Conservation (phyloP, 2,113 vertebrate species). For the Dunckerocampus dactyliophorus region DNA sequence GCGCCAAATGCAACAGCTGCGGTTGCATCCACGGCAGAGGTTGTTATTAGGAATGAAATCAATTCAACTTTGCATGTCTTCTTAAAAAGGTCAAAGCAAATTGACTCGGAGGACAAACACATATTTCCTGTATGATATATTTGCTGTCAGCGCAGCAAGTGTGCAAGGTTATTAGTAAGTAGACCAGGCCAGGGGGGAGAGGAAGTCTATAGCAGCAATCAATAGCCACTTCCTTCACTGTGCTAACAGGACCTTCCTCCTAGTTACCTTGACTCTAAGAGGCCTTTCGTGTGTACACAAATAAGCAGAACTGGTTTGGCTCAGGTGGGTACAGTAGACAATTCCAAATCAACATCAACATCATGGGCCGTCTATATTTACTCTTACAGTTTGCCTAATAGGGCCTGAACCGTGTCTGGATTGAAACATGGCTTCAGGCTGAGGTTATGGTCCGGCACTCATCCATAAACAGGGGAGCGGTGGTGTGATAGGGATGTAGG, state of each 20-base stretch:
- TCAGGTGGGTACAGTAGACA: too few relatives aligned
- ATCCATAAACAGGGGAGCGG: conserved; percentile 50
- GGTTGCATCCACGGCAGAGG: conserved; percentile 3
- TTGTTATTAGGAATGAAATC: conserved; percentile 25
- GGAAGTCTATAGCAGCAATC: conserved; percentile 48
- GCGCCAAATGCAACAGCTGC: neutral
- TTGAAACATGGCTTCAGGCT: conserved; percentile 4
- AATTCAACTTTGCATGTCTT: conserved; percentile 25
- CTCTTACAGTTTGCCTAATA: too few relatives aligned
- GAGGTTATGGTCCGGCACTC: conserved; percentile 54
- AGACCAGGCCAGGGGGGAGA: conserved; percentile 45
- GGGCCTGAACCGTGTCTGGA: neutral
- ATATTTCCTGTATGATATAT: conserved; percentile 30
- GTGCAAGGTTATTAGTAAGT: conserved; percentile 56
- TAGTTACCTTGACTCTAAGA: conserved; percentile 26
- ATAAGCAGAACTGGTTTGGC: conserved; percentile 9
- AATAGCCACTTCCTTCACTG: conserved; percentile 42
- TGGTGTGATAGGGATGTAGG: conserved; percentile 16
- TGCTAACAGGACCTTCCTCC: conserved; percentile 34
- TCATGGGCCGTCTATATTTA: too few relatives aligned
- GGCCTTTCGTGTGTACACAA: conserved; percentile 16
- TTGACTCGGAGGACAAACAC: conserved; percentile 28
- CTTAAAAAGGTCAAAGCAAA: conserved; percentile 25
- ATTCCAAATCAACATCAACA: too few relatives aligned
- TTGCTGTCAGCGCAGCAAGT: conserved; percentile 46